These are phyloP conservation scores for Polymixis lichenea DNA, from an alignment of 2,888 invertebrate species.

Conservation along the genomic window DNA sequence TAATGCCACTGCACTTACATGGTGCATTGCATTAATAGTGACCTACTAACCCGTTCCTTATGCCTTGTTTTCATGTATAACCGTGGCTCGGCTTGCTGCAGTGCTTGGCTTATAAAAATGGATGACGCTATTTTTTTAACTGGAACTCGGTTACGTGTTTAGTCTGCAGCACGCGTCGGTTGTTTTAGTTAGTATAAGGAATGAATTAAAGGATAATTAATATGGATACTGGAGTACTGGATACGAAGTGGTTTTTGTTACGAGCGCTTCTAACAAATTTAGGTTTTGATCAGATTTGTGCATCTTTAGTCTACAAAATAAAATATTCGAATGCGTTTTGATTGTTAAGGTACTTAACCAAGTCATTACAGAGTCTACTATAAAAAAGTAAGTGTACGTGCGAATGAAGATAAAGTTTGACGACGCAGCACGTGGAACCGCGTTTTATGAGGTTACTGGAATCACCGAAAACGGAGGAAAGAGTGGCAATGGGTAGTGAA, in stretches of 20 bases:
- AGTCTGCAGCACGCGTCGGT: conserved; percentile 33
- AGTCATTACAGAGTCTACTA: neutral
- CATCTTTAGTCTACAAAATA: neutral
- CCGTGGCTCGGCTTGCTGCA: conserved; percentile 37
- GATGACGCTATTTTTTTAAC: conserved; percentile 55
- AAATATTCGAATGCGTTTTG: too few relatives aligned
- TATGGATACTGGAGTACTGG: conserved; percentile 7
- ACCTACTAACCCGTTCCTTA: conserved; percentile 53
- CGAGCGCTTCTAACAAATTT: neutral
- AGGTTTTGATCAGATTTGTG: neutral
- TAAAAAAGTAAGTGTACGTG: neutral
- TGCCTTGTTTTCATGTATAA: conserved; percentile 53
- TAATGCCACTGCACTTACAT: conserved; percentile 47
- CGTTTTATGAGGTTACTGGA: too few relatives aligned
- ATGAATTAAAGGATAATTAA: neutral
- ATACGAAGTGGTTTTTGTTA: neutral
- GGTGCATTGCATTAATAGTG: conserved; percentile 61
- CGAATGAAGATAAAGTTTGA: neutral
- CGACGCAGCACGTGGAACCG: too few relatives aligned
- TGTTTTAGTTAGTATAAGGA: conserved; percentile 33
- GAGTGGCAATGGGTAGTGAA: too few relatives aligned
- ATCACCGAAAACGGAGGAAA: too few relatives aligned
- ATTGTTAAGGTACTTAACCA: neutral
- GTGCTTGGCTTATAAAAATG: conserved; percentile 58
- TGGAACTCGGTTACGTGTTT: conserved; percentile 57